Percentiles rank a stretch among this genome's conserved stretches.
Evolutionary conservation across 1,140 invertebrate genomes (phyloP).

Genomic region (Diploscapter pachys): DNA sequence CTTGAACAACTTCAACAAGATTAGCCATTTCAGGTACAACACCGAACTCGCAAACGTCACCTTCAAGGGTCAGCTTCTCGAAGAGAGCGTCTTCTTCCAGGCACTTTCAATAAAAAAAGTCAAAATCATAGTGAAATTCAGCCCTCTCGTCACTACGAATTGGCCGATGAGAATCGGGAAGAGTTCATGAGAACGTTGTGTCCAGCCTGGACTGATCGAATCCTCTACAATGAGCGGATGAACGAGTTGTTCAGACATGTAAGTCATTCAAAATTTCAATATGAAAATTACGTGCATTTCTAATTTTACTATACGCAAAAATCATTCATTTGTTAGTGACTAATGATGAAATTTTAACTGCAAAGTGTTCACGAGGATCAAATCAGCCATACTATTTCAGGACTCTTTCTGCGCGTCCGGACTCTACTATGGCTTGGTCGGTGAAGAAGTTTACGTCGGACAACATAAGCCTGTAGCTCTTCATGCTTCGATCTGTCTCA

Average conservation of each 20-base stretch:
- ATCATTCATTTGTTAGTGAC: too few relatives aligned
- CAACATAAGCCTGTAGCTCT: conserved; percentile 27
- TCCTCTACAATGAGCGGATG: conserved; percentile 31
- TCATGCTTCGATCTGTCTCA: conserved; percentile 32
- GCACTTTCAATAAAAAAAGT: neutral
- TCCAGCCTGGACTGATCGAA: conserved; percentile 33
- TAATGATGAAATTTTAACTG: too few relatives aligned
- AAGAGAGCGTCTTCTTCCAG: conserved; percentile 36
- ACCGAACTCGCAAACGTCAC: conserved; percentile 27
- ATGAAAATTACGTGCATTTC: too few relatives aligned
- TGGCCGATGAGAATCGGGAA: conserved; percentile 24
- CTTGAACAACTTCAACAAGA: too few relatives aligned
- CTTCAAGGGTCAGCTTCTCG: conserved; percentile 26
- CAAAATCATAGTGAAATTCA: neutral
- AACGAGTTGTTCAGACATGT: conserved; percentile 33
- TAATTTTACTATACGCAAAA: too few relatives aligned
- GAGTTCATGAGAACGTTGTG: conserved; percentile 33
- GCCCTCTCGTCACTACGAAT: conserved; percentile 31
- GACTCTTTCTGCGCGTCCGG: conserved; percentile 14
- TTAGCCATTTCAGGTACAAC: conserved; percentile 12
- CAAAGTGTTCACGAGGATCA: too few relatives aligned
- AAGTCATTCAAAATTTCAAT: neutral
- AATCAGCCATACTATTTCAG: conserved; percentile 2
- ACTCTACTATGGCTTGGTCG: conserved; percentile 33
- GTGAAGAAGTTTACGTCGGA: conserved; percentile 24